Base-by-base conservation (phyloP, 2,113 vertebrate species). In the Psilopsiagon aurifrons region DNA sequence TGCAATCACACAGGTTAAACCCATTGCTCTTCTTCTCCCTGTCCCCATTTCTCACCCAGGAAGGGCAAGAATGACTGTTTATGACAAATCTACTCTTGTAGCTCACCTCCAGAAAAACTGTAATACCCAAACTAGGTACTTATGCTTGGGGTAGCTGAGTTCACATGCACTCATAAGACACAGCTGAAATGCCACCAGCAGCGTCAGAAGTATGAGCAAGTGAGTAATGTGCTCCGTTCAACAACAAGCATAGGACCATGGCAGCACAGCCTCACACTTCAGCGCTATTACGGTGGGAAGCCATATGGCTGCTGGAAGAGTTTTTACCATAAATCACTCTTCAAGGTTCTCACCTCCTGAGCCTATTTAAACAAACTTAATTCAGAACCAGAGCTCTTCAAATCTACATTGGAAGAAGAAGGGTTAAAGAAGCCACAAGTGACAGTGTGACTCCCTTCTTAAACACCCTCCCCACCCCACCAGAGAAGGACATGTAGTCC, bases 241-340 rank as follows among this genome's bases (percentile, higher is more conserved):
- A 55, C 37, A 62, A 62, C 23, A 75, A 78, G 52, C 60, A 66
- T 7, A 18, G 75, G 67, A 57, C 25, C 52, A 15, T 11, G 28
- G 66, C 71, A 92, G 73, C 66, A 87, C 46, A 94, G 86, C 74
- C 92, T 77, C 27, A 55, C 47, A 52, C 47, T 94, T 94, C 80
- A 77, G 81, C 94, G 49, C 79, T 49, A 70, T 2, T 49, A 63
- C 54, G 44, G 57, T 93, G 55, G 67, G 77, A 98, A 98, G 59
- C 94, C 95, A 97, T 96, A 94, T 97, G 95, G 89, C 90, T 96
- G 85, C 76, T 96, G 46, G 20, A 96, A 96, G 90, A 96, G 95
- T 95, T 97, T 97, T 97, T 96, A 96, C 87, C 96, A 96, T 89
- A 97, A 95, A 95, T 92, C 88, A 95, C 94, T 82, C 89, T 97